Evolutionary conservation across 2,888 invertebrate species (phyloP).

Genomic region (Tachina fera): DNA sequence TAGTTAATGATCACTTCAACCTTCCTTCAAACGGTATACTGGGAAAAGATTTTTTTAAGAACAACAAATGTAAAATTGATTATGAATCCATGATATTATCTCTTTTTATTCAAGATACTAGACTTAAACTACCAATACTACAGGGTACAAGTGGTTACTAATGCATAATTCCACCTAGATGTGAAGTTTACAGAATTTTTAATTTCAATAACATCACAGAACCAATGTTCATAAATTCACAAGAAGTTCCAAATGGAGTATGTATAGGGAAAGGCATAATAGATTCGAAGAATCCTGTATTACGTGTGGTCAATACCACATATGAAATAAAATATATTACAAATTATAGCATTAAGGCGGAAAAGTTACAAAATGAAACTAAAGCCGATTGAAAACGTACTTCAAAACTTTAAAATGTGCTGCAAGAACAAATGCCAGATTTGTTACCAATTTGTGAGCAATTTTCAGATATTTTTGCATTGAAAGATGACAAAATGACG

Average conservation of each 20-base stretch:
- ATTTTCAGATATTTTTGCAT: too few relatives aligned
- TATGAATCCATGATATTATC: constrained; percentile 7
- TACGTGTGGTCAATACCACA: constrained; percentile 12
- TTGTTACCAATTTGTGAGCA: too few relatives aligned
- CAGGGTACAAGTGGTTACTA: constrained; percentile 2
- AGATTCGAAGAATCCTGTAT: constrained; percentile 4
- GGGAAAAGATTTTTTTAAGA: constrained; percentile 8
- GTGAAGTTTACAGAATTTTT: constrained; percentile 36
- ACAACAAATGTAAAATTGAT: constrained; percentile 8
- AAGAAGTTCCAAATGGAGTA: constrained; percentile 7
- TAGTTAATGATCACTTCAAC: neutral
- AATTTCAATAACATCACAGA: constrained; percentile 1
- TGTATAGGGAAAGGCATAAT: constrained; percentile 22
- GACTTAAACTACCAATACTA: constrained; percentile 2
- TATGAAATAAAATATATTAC: constrained; percentile 18
- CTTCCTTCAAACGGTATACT: neutral
- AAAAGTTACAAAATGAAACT: neutral
- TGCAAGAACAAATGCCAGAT: neutral
- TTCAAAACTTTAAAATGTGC: neutral
- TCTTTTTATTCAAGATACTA: constrained; percentile 4
- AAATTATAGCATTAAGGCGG: neutral
- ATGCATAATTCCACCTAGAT: constrained; percentile 13
- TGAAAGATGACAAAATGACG: neutral
- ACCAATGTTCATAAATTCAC: constrained; percentile 29
- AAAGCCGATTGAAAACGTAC: neutral